phyloP scores from a whole-genome alignment of 2,888 invertebrate genomes.

The Dasypogon diadema region DNA sequence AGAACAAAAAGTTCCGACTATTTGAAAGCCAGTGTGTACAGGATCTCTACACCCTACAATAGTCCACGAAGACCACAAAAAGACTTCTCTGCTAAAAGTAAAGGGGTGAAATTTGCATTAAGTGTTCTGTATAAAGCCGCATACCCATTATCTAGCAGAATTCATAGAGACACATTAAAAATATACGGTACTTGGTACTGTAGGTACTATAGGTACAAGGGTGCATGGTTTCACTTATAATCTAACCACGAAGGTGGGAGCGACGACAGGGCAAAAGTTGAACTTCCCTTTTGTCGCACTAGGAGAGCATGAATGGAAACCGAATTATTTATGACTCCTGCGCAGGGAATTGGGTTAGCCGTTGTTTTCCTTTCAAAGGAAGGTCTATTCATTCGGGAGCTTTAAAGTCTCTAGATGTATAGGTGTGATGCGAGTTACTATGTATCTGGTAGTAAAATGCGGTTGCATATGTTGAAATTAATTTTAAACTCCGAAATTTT shows the following conservation, averaged over 20 bases:
- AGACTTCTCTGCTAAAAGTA: neutral
- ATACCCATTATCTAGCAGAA: conserved; percentile 45
- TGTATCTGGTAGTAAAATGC: neutral
- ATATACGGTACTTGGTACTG: neutral
- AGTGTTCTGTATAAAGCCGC: conserved; percentile 47
- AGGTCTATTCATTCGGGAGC: neutral
- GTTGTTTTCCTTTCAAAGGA: conserved; percentile 5
- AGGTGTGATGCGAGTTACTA: neutral
- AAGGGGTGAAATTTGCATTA: conserved; percentile 51
- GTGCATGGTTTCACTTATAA: conserved; percentile 6
- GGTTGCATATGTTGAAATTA: too few species aligned
- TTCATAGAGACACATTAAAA: conserved; percentile 29
- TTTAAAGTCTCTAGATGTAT: conserved; percentile 1
- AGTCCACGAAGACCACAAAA: conserved; percentile 17
- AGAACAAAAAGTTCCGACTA: conserved; percentile 12
- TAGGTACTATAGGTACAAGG: neutral
- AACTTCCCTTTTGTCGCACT: conserved; percentile 11
- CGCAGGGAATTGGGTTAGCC: conserved; percentile 7
- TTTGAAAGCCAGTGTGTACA: conserved; percentile 2
- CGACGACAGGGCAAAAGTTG: neutral
- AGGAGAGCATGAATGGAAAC: conserved; percentile 34
- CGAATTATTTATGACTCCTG: conserved; percentile 53
- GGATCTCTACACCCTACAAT: conserved; percentile 15
- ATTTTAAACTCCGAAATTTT: too few species aligned
- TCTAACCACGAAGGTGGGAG: neutral